Conservation (phyloP, 1,140 invertebrate species). For the Bicyclus anynana region DNA sequence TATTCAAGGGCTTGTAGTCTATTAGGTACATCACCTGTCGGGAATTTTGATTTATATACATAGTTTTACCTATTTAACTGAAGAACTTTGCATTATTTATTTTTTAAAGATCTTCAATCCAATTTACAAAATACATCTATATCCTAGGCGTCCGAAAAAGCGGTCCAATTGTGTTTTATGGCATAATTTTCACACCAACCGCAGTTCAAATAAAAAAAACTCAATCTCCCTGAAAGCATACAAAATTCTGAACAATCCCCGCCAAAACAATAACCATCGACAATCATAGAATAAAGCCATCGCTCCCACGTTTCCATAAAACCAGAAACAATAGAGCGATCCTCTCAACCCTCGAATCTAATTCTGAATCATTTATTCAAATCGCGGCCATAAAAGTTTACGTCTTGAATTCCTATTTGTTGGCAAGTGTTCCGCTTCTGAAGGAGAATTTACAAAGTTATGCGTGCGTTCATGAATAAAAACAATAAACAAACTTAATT, state of each 20-base stretch:
- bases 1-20: no score
- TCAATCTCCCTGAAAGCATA: background rate
- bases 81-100: no score
- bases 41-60: no score
- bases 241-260: background rate
- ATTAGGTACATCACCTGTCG: no score
- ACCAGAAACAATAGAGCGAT: constrained; percentile 6
- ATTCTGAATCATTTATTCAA: constrained; percentile 11
- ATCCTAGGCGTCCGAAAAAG: no score
- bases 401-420: background rate
- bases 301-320: constrained; percentile 3
- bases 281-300: constrained; percentile 1
- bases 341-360: background rate
- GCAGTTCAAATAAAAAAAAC: background rate
- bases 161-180: no score
- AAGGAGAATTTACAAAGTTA: background rate
- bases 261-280: constrained; percentile 5
- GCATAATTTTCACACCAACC: no score
- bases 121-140: no score
- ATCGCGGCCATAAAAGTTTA: constrained; percentile 7
- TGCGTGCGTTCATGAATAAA: background rate
- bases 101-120: no score
- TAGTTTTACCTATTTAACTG: no score
- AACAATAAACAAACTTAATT: background rate
- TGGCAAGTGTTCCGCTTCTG: background rate